Evolutionary conservation across 2,888 invertebrate genomes (phyloP).

Genomic region (Acanthopleura granulata): DNA sequence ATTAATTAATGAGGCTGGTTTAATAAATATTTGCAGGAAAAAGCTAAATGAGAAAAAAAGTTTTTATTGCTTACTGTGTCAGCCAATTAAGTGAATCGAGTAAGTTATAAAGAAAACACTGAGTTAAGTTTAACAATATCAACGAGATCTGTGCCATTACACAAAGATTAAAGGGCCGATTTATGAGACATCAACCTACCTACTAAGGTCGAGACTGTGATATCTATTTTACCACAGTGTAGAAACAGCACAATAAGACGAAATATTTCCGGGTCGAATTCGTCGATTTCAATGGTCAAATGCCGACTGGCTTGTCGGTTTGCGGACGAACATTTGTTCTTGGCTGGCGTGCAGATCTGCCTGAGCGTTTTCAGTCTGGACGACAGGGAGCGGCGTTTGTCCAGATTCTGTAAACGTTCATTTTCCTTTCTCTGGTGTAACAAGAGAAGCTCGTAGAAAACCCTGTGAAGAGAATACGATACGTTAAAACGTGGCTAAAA

Average conservation of each 20-base stretch:
- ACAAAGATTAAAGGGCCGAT: neutral
- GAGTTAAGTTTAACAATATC: too few relatives aligned
- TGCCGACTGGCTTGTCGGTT: neutral
- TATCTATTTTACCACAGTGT: neutral
- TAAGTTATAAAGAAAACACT: too few relatives aligned
- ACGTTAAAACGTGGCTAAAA: too few relatives aligned
- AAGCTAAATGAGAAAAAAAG: too few relatives aligned
- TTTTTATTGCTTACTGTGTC: too few relatives aligned
- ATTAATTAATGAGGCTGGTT: too few relatives aligned
- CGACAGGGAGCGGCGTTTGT: neutral
- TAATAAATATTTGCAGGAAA: too few relatives aligned
- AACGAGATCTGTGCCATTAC: neutral
- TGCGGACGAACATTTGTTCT: neutral
- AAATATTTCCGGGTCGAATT: neutral
- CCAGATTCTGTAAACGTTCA: neutral
- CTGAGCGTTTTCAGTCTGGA: neutral
- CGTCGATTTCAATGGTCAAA: neutral
- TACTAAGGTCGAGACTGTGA: neutral
- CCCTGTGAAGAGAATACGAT: neutral
- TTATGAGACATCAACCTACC: neutral
- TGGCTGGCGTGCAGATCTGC: neutral
- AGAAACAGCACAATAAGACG: neutral
- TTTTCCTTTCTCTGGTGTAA: neutral
- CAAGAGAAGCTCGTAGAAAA: constrained; percentile 1
- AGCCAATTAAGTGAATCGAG: too few relatives aligned